Base-by-base conservation (phyloP, 2,797 vertebrate species). In the Spheniscus humboldti region DNA sequence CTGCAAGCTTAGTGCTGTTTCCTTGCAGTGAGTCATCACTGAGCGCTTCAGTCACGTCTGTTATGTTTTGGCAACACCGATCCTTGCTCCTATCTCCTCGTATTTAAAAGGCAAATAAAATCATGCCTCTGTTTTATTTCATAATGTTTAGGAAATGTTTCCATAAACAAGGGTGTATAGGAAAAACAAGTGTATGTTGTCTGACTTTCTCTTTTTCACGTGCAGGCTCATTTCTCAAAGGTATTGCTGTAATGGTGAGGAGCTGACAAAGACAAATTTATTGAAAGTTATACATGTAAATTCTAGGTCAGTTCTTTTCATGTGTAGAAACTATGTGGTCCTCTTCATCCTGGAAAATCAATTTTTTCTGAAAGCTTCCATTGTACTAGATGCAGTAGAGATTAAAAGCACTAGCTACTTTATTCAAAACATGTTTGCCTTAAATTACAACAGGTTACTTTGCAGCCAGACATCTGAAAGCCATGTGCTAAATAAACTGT, bases 381-480 rank as follows among this genome's bases (percentile, higher is more conserved):
- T 95, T 97, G 92, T 93, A 68, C 66, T 89, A 87, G 96, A 93
- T 81, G 89, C 92, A 94, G 86, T 41, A 82, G 81, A 97, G 94
- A 96, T 97, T 98, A 97, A 95, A 97, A 96, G 73, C 76, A 92
- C 89, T 91, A 94, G 97, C 95, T 97, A 86, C 95, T 96, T 97
- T 97, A 98, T 98, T 97, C 97, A 97, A 97, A 97, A 97, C 96
- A 97, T 96, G 88, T 97, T 98, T 98, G 91, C 94, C 95, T 92
- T 97, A 97, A 98, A 97, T 97, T 97, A 96, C 95, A 97, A 84
- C 94, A 96, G 96, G 97, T 97, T 98, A 93, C 95, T 97, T 96
- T 97, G 92, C 94, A 91, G 96, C 85, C 96, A 97, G 96, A 97
- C 94, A 96, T 97, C 97, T 97, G 97, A 98, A 97, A 97, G 93